Conservation (phyloP, 2,113 vertebrate genomes). For the Spheniscus mendiculus region DNA sequence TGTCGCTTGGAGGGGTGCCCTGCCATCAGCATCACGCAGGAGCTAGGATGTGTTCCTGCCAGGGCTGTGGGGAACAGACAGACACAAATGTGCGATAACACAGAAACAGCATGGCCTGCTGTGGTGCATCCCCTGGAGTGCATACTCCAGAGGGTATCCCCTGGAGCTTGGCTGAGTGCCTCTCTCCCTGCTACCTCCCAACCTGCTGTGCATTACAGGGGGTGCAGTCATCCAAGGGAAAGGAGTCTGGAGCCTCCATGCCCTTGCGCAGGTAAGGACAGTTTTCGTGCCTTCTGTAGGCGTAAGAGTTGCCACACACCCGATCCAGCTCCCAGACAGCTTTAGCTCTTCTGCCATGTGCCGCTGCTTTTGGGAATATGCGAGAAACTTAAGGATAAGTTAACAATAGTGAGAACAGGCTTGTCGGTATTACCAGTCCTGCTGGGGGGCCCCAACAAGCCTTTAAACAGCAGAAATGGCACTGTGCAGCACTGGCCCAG, state of each 20-base stretch:
- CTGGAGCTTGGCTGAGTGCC: no score
- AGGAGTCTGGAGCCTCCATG: neutral
- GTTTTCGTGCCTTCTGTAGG: neutral
- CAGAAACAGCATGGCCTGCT: neutral
- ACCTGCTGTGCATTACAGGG: neutral
- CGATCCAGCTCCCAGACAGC: neutral
- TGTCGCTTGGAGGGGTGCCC: neutral
- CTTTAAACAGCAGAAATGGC: neutral
- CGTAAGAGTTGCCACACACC: rapidly evolving
- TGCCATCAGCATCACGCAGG: rapidly evolving
- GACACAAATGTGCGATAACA: neutral
- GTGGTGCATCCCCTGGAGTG: no score
- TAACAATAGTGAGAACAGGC: neutral
- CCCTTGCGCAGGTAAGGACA: neutral
- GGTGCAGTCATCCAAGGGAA: neutral
- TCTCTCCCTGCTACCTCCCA: neutral
- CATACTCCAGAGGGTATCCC: neutral
- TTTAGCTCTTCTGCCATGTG: neutral
- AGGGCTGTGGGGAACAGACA: neutral
- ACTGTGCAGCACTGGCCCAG: neutral
- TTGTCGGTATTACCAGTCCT: neutral
- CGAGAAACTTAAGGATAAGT: neutral
- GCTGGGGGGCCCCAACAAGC: neutral
- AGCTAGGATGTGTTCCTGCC: rapidly evolving
- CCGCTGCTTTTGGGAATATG: neutral